Evolutionary conservation across 2,888 invertebrate species (phyloP).

Genomic region (Noctuana brunneofusca): DNA sequence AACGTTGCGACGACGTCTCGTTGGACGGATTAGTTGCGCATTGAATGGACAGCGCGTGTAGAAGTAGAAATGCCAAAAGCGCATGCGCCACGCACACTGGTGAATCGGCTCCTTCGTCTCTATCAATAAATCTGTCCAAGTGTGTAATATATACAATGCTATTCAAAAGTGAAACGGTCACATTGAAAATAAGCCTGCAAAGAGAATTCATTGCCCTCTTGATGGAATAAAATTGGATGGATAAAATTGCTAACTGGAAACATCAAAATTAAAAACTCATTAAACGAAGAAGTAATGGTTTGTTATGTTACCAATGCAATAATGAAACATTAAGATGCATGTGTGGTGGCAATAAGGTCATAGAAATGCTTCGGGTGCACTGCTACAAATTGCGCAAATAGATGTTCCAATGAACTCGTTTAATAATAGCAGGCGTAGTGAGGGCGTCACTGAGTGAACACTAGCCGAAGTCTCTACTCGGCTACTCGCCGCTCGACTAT

Average conservation of each 20-base stretch:
- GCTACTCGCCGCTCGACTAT: constrained; percentile 43
- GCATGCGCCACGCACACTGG: constrained; percentile 75
- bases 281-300: neutral
- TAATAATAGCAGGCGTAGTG: constrained; percentile 80
- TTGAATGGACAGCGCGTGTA: constrained; percentile 72
- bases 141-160: constrained; percentile 27
- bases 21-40: constrained; percentile 70
- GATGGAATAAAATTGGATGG: neutral
- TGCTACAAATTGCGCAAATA: constrained; percentile 81
- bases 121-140: constrained; percentile 28
- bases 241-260: neutral
- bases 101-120: constrained; percentile 28
- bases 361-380: constrained; percentile 71
- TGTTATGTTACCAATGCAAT: neutral
- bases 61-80: constrained; percentile 60
- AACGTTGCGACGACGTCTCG: constrained; percentile 50
- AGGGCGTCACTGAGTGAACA: constrained; percentile 61
- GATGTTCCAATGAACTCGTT: constrained; percentile 83
- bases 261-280: neutral
- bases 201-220: constrained; percentile 7
- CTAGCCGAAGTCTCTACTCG: constrained; percentile 33
- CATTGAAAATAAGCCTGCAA: constrained; percentile 30
- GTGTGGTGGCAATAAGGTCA: constrained; percentile 66
- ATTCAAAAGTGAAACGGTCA: constrained; percentile 34
- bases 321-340: constrained; percentile 39